A percentile compares a stretch with the other conserved stretches of the same genome.
Conservation (phyloP, 2,888 invertebrate genomes). For the Trissoscelio sp. region DNA sequence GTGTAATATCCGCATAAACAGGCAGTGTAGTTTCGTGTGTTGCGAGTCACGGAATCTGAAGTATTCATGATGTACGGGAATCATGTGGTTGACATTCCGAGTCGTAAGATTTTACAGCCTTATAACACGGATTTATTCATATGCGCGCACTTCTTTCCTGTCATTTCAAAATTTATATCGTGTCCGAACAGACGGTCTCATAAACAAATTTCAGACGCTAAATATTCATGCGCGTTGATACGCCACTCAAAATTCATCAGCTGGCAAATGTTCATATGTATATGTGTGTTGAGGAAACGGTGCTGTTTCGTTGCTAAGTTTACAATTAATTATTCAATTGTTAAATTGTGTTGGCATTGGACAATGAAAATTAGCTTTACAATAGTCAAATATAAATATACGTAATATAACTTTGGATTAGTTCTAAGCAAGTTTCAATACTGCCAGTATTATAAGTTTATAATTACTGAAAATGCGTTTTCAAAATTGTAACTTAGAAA, state of each 20-base stretch:
- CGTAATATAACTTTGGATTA: no score
- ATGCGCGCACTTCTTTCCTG: slow-evolving; percentile 12
- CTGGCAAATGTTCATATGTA: neutral
- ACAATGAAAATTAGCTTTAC: no score
- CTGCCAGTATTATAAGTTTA: no score
- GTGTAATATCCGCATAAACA: slow-evolving; percentile 19
- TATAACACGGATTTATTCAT: slow-evolving; percentile 36
- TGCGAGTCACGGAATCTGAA: slow-evolving; percentile 28
- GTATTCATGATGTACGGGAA: slow-evolving; percentile 18
- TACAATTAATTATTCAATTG: neutral
- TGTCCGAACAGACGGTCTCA: slow-evolving; percentile 9
- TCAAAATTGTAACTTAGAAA: no score
- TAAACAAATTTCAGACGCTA: slow-evolving; percentile 36
- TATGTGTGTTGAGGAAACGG: neutral
- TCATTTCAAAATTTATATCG: slow-evolving; percentile 29
- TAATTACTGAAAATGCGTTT: no score
- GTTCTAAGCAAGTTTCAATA: no score
- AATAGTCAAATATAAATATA: no score
- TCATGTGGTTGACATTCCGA: slow-evolving; percentile 24
- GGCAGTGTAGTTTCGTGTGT: slow-evolving; percentile 27
- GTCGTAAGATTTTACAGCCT: slow-evolving; percentile 24
- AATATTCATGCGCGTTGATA: slow-evolving; percentile 42
- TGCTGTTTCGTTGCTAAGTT: neutral
- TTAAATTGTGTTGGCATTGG: no score
- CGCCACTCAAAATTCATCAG: slow-evolving; percentile 40